Conservation (phyloP, 1,140 invertebrate genomes). For the Lepidurus arcticus region DNA sequence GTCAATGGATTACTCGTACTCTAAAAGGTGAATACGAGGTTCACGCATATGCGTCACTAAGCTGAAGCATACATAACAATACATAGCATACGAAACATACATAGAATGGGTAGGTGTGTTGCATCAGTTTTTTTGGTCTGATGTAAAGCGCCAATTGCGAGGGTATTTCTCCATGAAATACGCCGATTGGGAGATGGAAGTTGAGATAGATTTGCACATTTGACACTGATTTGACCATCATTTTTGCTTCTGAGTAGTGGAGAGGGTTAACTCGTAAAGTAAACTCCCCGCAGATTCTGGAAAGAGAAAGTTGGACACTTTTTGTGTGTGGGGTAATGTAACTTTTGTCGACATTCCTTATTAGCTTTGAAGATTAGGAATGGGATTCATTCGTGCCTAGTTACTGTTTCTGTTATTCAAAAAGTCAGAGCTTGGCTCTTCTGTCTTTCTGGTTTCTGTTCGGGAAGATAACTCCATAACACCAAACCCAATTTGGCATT, state of each 20-base stretch:
- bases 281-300: not conserved
- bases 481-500: not conserved
- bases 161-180: not conserved
- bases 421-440: not conserved
- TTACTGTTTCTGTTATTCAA: constrained; percentile 13
- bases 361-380: not conserved
- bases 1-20: no score
- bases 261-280: not conserved
- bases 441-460: not conserved
- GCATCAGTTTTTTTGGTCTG: no score
- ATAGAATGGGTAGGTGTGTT: no score
- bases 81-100: not conserved
- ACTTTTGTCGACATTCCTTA: not conserved
- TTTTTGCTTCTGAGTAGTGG: not conserved
- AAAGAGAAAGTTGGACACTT: not conserved
- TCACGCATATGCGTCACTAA: not conserved
- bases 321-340: not conserved
- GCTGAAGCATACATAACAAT: not conserved
- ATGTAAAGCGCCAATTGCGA: no score
- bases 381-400: not conserved
- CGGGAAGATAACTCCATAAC: constrained; percentile 1
- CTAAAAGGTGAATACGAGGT: not conserved
- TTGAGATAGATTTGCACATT: not conserved
- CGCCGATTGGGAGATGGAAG: not conserved
- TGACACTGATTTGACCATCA: not conserved